A percentile compares a stretch with the other conserved stretches of the same genome.
phyloP scores from a whole-genome alignment of 1,140 invertebrate species.

The Drosophila nigrodunni region DNA sequence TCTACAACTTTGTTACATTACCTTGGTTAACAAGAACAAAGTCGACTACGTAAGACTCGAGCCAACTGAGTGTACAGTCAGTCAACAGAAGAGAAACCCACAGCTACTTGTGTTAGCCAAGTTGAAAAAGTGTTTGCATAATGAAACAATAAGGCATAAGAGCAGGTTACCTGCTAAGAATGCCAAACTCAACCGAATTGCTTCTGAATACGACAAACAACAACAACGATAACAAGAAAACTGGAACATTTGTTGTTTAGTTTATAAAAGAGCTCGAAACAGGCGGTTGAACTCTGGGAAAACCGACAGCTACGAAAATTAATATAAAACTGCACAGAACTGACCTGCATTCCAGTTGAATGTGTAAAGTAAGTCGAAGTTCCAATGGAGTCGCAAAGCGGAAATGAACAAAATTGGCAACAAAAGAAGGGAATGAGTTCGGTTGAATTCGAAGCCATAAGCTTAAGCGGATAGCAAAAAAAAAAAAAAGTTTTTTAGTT shows the following conservation, averaged over 20 bases:
- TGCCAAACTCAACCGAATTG: slow-evolving; percentile 9
- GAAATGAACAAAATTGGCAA: slow-evolving; percentile 69
- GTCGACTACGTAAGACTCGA: not conserved
- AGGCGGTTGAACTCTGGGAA: slow-evolving; percentile 42
- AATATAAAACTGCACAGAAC: slow-evolving; percentile 63
- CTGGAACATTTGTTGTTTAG: slow-evolving; percentile 40
- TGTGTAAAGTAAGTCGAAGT: slow-evolving; percentile 51
- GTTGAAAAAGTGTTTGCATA: slow-evolving; percentile 46
- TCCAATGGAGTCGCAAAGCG: slow-evolving; percentile 56
- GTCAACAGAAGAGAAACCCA: not conserved
- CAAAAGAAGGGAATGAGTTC: not conserved
- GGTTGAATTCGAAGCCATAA: slow-evolving; percentile 51
- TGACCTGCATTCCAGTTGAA: slow-evolving; percentile 67
- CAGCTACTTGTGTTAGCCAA: slow-evolving; percentile 24
- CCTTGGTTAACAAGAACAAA: not conserved
- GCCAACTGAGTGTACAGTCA: slow-evolving; percentile 16
- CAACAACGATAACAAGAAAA: not conserved
- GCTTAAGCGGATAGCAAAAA: slow-evolving; percentile 46
- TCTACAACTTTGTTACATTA: slow-evolving; percentile 7
- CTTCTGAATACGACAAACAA: slow-evolving; percentile 7
- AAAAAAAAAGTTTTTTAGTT: not conserved
- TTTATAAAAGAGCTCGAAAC: slow-evolving; percentile 24
- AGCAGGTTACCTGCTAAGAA: slow-evolving; percentile 12
- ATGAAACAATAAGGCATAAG: slow-evolving; percentile 33
- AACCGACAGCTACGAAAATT: slow-evolving; percentile 42